Conservation (phyloP, 2,888 invertebrate species). For the Cloeon dipterum region DNA sequence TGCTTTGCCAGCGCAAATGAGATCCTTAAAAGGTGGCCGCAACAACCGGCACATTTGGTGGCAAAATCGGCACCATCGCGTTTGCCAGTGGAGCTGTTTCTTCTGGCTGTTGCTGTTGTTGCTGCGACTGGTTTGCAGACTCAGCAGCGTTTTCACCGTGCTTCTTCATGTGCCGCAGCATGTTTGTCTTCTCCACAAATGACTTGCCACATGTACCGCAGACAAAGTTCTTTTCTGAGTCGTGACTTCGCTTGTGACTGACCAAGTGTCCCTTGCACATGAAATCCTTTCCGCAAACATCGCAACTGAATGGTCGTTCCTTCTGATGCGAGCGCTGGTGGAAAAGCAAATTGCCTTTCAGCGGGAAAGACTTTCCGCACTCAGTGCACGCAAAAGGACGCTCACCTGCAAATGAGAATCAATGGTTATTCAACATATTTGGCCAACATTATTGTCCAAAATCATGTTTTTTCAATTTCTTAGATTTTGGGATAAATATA, state of each 20-base stretch:
- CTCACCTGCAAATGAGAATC: too few relatives aligned
- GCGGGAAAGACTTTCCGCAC: constrained; percentile 67
- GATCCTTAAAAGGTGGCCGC: too few relatives aligned
- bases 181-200: constrained; percentile 60
- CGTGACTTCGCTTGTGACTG: constrained; percentile 59
- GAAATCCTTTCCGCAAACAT: constrained; percentile 66
- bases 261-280: constrained; percentile 73
- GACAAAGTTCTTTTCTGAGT: constrained; percentile 28
- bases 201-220: constrained; percentile 51
- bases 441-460: too few relatives aligned
- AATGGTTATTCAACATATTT: too few relatives aligned
- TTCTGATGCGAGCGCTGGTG: constrained; percentile 73
- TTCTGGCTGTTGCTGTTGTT: background rate
- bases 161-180: constrained; percentile 47
- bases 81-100: too few relatives aligned
- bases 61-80: background rate
- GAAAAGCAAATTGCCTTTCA: constrained; percentile 64
- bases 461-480: too few relatives aligned
- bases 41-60: background rate
- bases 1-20: too few relatives aligned
- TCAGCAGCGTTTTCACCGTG: constrained; percentile 25
- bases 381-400: constrained; percentile 63
- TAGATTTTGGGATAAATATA: too few relatives aligned
- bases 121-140: background rate
- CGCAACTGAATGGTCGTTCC: constrained; percentile 49